Percentiles rank a stretch among this genome's conserved stretches.
These are phyloP conservation scores for Blastomussa wellsi DNA, from an alignment of 92 coral and sea anemone genomes.

Conservation along the genomic window DNA sequence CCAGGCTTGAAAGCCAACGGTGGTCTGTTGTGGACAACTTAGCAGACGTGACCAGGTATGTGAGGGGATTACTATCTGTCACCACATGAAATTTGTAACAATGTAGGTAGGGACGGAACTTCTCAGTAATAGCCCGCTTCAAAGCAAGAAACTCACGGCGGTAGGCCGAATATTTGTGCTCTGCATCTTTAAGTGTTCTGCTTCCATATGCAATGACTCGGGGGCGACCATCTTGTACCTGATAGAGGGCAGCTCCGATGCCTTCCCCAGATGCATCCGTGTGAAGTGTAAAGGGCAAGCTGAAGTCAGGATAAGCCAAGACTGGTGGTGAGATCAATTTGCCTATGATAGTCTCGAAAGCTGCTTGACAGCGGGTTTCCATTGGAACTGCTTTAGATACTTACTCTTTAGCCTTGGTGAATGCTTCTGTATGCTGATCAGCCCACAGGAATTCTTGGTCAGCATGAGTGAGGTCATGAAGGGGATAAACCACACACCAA, in stretches of 20 bases:
- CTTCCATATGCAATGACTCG: slow-evolving; percentile 10
- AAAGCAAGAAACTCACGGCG: slow-evolving; percentile 58
- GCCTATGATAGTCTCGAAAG: slow-evolving; percentile 36
- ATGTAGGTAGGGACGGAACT: slow-evolving; percentile 50
- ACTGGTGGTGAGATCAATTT: slow-evolving; percentile 48
- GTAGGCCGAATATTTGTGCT: slow-evolving; percentile 38
- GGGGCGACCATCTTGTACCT: slow-evolving; percentile 37
- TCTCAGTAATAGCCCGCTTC: slow-evolving; percentile 62
- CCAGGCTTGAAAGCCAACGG: slow-evolving; percentile 55
- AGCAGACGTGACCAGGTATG: slow-evolving; percentile 52
- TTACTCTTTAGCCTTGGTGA: no score
- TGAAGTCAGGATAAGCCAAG: slow-evolving; percentile 53
- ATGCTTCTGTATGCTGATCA: no score
- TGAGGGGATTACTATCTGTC: slow-evolving; percentile 54
- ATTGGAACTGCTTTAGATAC: slow-evolving; percentile 27
- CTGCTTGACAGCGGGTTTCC: slow-evolving; percentile 50
- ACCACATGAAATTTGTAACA: slow-evolving; percentile 46
- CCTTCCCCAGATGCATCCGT: slow-evolving; percentile 61
- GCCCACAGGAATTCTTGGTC: no score
- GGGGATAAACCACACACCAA: no score
- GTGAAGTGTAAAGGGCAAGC: slow-evolving; percentile 49
- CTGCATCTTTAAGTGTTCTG: slow-evolving; percentile 24
- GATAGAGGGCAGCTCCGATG: slow-evolving; percentile 58
- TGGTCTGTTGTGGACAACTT: slow-evolving; percentile 61
- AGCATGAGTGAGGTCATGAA: no score